Base-by-base conservation (phyloP, 2,888 invertebrate genomes). In the Atrina japonica region DNA sequence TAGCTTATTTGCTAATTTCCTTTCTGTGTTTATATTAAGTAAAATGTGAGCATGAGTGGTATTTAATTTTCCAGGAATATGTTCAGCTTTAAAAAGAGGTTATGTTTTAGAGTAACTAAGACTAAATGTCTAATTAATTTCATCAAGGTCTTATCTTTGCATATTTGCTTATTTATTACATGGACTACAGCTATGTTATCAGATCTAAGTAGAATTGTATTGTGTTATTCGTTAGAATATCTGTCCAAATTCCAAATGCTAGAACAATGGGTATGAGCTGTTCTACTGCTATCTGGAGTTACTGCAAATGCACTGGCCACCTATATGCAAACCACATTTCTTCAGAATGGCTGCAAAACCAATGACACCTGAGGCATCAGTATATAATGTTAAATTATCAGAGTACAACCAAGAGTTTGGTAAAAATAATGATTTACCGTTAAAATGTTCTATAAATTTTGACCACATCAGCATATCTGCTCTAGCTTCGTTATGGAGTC, bases 361-460 rank as follows among this genome's bases (percentile, higher is more conserved):
- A 21, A 58, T 30, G 0, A 35, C n/a, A 16, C 58, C 63, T 27
- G 56, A 53, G 7, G 66, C 70, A 61, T 73, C 73, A 6, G 70
- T 59, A 40, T 43, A 73, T 14, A 73, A 41, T 21, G 11, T 40
- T 6, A 69, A 9, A n/a, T 52, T 11, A 7, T 69, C 58, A 9
- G 73, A 73, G 5, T 43, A 29, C 25, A 41, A 7, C 66, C 69
- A 69, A 18, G 27, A 18, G 23, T 69, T 73, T 55, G 43, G 7
- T 9, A 73, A 60, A 58, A 71, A 72, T 47, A 73, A 53, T 11
- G 61, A 72, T 43, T 56, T 59, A 5, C 75, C 72, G 70, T 75
- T 78, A 53, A 71, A 74, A 9, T 18, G 11, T 1, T 49, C 7
- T 30, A 76, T 69, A 27, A 76, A 76, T 2, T 5, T 2, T 3